Evolutionary conservation across 2,888 invertebrate genomes (phyloP).

Genomic region (Falcaria lacertinaria): DNA sequence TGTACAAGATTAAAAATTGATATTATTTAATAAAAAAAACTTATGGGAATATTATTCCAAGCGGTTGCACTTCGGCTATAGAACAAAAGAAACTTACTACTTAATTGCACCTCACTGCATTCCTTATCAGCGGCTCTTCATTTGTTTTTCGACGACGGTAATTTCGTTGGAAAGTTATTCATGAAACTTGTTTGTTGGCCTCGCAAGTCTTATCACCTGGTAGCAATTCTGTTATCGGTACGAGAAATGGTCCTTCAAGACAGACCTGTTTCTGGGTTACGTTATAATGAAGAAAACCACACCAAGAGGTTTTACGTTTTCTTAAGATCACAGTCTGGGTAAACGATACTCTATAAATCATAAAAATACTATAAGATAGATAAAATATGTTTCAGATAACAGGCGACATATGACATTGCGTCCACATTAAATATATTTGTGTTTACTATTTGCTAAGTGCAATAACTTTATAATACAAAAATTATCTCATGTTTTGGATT

Average conservation of each 20-base stretch:
- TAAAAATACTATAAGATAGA: no score
- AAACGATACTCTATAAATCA: no score
- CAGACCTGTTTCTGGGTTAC: background rate
- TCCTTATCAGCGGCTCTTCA: slow-evolving; percentile 14
- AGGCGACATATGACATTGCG: no score
- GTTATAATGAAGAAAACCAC: slow-evolving; percentile 13
- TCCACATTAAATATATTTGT: no score
- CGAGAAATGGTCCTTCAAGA: background rate
- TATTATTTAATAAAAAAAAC: no score
- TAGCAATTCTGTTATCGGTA: background rate
- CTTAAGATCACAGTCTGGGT: background rate
- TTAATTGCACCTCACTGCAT: slow-evolving; percentile 7
- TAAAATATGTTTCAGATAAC: no score
- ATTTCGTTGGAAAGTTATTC: slow-evolving; percentile 21
- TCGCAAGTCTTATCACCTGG: slow-evolving; percentile 6
- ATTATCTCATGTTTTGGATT: background rate
- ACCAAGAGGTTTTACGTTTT: slow-evolving; percentile 14
- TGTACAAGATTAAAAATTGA: no score
- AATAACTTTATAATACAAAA: no score
- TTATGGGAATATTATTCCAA: no score
- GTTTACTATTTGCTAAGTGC: no score
- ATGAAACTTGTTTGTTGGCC: slow-evolving; percentile 11
- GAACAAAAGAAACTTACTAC: background rate
- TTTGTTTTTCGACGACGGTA: slow-evolving; percentile 14
- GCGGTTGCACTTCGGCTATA: no score